Conservation (phyloP, 2,888 invertebrate species). For the Ceratothoa steindachneri region DNA sequence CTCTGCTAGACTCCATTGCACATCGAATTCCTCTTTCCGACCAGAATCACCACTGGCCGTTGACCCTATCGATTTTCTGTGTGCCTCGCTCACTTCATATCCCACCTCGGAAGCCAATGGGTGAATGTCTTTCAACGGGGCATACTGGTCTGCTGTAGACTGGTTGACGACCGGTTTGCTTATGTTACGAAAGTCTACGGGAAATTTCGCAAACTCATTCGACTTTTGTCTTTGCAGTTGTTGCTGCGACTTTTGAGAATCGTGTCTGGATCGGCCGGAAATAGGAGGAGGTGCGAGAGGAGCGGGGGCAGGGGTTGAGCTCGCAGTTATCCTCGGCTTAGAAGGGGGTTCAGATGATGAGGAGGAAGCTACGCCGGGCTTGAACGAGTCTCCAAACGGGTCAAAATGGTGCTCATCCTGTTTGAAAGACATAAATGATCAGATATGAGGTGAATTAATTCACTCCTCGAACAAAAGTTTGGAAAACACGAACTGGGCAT, state of each 20-base stretch:
- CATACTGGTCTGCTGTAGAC: slow-evolving; percentile 38
- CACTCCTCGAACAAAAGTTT: too few species aligned
- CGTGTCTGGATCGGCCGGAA: slow-evolving; percentile 45
- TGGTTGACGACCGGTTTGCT: slow-evolving; percentile 28
- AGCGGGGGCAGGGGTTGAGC: slow-evolving; percentile 40
- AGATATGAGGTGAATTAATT: too few species aligned
- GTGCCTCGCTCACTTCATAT: not conserved
- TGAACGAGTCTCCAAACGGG: slow-evolving; percentile 65
- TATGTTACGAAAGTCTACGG: slow-evolving; percentile 40
- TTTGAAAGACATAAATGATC: slow-evolving; percentile 21
- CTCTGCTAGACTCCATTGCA: not conserved
- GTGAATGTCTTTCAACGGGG: slow-evolving; percentile 41
- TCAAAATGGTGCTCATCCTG: slow-evolving; percentile 45
- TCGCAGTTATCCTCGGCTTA: slow-evolving; percentile 30
- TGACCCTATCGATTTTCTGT: not conserved
- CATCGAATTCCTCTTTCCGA: slow-evolving; percentile 11
- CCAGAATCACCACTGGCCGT: not conserved
- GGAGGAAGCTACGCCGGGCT: slow-evolving; percentile 22
- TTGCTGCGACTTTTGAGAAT: slow-evolving; percentile 30
- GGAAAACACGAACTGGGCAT: too few species aligned
- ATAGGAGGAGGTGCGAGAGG: slow-evolving; percentile 44
- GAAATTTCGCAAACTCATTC: slow-evolving; percentile 37
- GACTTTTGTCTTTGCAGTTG: slow-evolving; percentile 13
- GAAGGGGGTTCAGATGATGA: slow-evolving; percentile 24
- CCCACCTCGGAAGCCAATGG: not conserved